A percentile compares a stretch with the other conserved stretches of the same genome.
Evolutionary conservation across 2,113 vertebrate genomes (phyloP).

Genomic region (Cottus gobio): DNA sequence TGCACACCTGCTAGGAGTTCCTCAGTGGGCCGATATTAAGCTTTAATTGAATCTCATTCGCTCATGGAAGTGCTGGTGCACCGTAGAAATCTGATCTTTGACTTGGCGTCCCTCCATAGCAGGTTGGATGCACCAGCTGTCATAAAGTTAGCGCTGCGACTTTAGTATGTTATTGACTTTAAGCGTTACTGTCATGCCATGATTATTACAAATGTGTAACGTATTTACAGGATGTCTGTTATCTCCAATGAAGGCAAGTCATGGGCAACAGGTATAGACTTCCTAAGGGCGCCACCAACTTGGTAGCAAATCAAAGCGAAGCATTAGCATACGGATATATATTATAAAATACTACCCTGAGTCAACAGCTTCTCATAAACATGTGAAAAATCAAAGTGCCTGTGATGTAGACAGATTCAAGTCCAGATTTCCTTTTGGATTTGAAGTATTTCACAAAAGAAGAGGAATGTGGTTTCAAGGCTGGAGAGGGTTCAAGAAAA

Average conservation of each 20-base stretch:
- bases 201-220: neutral
- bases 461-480: neutral
- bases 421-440: neutral
- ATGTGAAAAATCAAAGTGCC: slow-evolving; percentile 9
- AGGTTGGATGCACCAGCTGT: slow-evolving; percentile 58
- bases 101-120: slow-evolving; percentile 47
- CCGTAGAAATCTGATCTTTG: slow-evolving; percentile 52
- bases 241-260: neutral
- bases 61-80: slow-evolving; percentile 6
- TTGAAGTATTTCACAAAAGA: neutral
- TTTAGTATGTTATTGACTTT: slow-evolving; percentile 14
- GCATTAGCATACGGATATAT: neutral
- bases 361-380: neutral
- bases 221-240: neutral
- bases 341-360: neutral
- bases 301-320: neutral
- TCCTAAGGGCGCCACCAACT: neutral
- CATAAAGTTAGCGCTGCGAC: slow-evolving; percentile 26
- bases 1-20: slow-evolving; percentile 43
- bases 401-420: neutral
- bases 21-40: slow-evolving; percentile 23
- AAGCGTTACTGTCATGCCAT: neutral
- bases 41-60: slow-evolving; percentile 61
- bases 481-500: neutral
- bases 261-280: neutral